Percentiles rank a stretch among this genome's conserved stretches.
Conservation (phyloP, 2,113 vertebrate species). For the Andinoacara biseriatus region DNA sequence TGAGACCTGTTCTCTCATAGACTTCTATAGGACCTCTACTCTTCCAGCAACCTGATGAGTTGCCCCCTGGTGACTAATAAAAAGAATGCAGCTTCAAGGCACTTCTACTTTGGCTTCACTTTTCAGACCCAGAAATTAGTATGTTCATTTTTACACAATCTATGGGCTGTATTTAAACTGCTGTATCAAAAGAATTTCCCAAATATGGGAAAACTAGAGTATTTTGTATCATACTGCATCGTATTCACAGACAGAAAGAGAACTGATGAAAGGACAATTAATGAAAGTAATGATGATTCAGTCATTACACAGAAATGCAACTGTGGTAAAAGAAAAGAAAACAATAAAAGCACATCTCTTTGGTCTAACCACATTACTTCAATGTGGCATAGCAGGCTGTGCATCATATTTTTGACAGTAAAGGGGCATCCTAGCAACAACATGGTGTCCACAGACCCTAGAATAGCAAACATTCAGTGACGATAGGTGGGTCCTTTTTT, state of each 20-base stretch:
- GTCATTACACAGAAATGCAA: background rate
- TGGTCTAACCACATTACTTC: background rate
- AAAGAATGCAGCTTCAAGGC: background rate
- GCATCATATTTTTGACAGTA: background rate
- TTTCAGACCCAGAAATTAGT: background rate
- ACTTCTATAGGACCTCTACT: background rate
- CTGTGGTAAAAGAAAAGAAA: background rate
- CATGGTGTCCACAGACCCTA: background rate
- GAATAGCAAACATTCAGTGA: background rate
- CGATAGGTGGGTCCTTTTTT: background rate
- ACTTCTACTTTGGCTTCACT: background rate
- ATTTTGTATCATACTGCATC: background rate
- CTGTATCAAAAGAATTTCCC: background rate
- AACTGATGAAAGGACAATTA: background rate
- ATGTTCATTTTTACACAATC: background rate
- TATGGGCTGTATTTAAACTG: background rate
- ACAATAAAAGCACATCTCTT: background rate
- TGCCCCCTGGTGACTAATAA: background rate
- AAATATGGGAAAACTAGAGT: background rate
- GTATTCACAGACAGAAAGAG: background rate
- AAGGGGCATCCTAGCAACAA: background rate
- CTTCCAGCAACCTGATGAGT: background rate
- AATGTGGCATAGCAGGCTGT: background rate
- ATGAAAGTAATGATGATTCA: background rate
- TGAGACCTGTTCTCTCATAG: background rate